Evolutionary conservation across 1,140 invertebrate species (phyloP), one percentile per base, ranked within the genome.

Genomic region (Magallana angulata): DNA sequence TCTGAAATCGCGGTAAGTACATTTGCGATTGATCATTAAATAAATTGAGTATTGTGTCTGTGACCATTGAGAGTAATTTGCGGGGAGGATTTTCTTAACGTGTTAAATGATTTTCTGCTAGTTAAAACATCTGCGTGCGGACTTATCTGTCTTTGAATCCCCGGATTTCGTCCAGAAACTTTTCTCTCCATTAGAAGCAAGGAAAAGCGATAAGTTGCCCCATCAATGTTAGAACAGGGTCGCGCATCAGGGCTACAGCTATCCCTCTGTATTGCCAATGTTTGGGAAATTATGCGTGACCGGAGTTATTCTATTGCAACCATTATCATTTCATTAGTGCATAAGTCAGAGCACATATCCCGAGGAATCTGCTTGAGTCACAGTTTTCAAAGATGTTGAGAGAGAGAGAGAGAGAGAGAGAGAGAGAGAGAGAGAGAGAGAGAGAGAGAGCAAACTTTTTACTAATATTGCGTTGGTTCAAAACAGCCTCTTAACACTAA

Each of bases 21-120:
- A 57, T 57, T n/a, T 14, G n/a, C 12, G 16, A 82, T 82, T 82
- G 81, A 82, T 82, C 81, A 58, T 82, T 82, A 57, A 82, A 82
- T 82, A 82, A 82, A 82, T 82, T 82, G 48, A 57, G 48, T 82
- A 82, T 82, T 82, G 81, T 82, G 48, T 82, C 57, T 82, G 8
- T 30, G 57, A 82, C 81, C 48, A 82, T 82, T 82, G 48, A n/a
- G 48, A 82, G 81, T 82, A 82, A 82, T 82, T 48, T 82, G 81
- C 48, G 48, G 57, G n/a, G 24, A 58, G 57, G 18, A 48, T 48
- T 24, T 71, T 71, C 57, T 57, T 36, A n/a, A 82, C 18, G 81
- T 82, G 81, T 82, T 82, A 82, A 82, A 82, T 82, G 81, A 57
- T 82, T 82, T 82, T 82, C 81, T 82, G 81, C 48, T 82, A 58